Evolutionary conservation across 2,797 vertebrate genomes (phyloP), one percentile per base, ranked within the genome.

Genomic region (Tadarida brasiliensis): DNA sequence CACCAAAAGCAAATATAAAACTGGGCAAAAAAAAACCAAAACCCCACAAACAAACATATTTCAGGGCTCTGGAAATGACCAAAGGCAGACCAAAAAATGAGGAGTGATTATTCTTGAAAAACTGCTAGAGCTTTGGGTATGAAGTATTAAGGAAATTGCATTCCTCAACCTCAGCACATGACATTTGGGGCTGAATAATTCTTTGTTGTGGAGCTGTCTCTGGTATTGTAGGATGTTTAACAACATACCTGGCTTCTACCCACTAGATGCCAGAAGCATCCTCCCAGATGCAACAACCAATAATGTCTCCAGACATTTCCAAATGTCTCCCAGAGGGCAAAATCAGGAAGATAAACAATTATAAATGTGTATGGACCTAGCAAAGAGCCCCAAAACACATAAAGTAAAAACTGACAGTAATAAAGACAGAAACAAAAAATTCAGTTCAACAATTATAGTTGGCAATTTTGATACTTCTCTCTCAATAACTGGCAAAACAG

Each of bases 1-100:
- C 30, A 44, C 39, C 39, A 73, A 81, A 92, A 92, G 24, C 35
- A 91, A 89, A 82, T 47, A 78, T 39, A 47, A 84, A 77, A 77
- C 59, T 85, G 39, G 87, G 67, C 28, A 44, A 71, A 73, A 30
- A 12, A 63, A 14, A 35, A 1, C 20, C 3, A 86, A 16, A 71
- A 87, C 39, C 15, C 7, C 63, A 33, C 16, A 44, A 44, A 44
- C 39, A 44, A 44, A 44, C 51, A 54, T 54, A 89, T 44, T 19
- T 90, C 78, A 77, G 51, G 26, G 39, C 20, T 90, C 78, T 89
- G 78, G 57, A 71, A 86, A 63, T 57, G 49, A 54, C 22, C 65
- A 70, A 70, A 94, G n/a, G 30, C 9, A 65, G 24, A 35, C 16
- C 20, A 77, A 68, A 15, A 22, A 39, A n/a, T 7, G 51, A 47